These are phyloP conservation scores for Dasypolia templi DNA, from an alignment of 2,888 invertebrate species.

Conservation along the genomic window DNA sequence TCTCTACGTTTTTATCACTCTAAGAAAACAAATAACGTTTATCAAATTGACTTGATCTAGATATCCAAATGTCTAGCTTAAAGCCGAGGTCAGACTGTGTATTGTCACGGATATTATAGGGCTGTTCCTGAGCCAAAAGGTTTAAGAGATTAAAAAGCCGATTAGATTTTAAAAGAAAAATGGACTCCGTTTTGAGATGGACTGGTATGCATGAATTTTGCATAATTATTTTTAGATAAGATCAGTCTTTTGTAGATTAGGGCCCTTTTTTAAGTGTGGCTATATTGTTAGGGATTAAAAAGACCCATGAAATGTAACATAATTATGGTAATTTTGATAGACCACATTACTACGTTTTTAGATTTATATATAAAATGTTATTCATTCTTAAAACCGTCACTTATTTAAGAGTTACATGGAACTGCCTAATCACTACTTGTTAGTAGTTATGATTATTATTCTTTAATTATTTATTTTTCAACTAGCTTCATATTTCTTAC, in stretches of 20 bases:
- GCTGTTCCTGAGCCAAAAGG: not conserved
- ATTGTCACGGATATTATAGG: conserved; percentile 23
- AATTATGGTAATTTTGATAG: conserved; percentile 3
- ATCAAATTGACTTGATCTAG: too few relatives aligned
- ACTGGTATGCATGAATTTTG: not conserved
- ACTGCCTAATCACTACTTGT: not conserved
- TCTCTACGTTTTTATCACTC: not conserved
- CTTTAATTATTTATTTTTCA: not conserved
- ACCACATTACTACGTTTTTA: not conserved
- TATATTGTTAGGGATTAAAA: not conserved
- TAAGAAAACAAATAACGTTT: too few relatives aligned
- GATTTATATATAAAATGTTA: too few relatives aligned
- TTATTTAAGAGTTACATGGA: not conserved
- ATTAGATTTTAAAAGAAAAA: not conserved
- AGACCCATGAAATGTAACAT: not conserved
- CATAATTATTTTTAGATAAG: not conserved
- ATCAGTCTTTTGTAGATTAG: not conserved
- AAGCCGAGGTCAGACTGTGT: conserved; percentile 32
- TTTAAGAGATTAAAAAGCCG: not conserved
- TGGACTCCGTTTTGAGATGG: not conserved
- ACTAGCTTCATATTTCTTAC: too few relatives aligned
- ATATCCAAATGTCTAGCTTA: conserved; percentile 40
- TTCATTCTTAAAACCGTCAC: not conserved
- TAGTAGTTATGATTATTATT: too few relatives aligned
- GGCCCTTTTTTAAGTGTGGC: not conserved